Evolutionary conservation across 1,140 invertebrate genomes (phyloP), one percentile per base, ranked within the genome.

Genomic region (Zaprionus africanus): DNA sequence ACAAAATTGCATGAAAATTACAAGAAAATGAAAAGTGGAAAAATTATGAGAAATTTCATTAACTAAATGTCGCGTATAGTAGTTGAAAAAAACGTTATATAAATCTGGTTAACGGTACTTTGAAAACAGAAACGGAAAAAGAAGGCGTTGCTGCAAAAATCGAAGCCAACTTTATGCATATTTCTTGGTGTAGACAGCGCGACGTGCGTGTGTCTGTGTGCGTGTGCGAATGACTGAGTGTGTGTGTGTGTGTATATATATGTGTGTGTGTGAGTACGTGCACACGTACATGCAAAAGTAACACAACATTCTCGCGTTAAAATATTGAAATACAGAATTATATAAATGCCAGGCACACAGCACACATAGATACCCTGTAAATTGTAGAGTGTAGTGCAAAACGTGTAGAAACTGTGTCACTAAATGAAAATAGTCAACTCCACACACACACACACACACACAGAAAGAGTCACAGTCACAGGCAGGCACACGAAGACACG

Each of bases 121-220:
- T 34, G 31, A 9, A 34, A 34, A 34, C 31, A 34, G 31, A 31
- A 26, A 31, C 17, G 12, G 79, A 49, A 65, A 70, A 74, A 82
- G 82, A 84, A 46, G 78, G 82, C 82, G 74, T 75, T 78, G 76
- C 81, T 83, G 75, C 70, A 77, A 77, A 77, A 77, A 76, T 76
- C 73, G 73, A 70, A 76, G 60, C 75, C 75, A 73, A 73, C 75
- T 77, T 72, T 79, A 73, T 79, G 78, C 75, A 73, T 78, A 73
- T 81, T 84, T 62, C 85, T 75, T 79, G 71, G 74, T 82, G 69
- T 78, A 78, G 69, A 78, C 73, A 84, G 85, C 79, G 82, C 70
- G 66, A 41, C 38, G 60, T 59, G 54, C 46, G 58, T 56, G 63
- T 51, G 17, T 51, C 12, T 62, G 5, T 24, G 43, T 65, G 46